Conservation (phyloP, 2,113 vertebrate genomes). For the Gallinago undulata region DNA sequence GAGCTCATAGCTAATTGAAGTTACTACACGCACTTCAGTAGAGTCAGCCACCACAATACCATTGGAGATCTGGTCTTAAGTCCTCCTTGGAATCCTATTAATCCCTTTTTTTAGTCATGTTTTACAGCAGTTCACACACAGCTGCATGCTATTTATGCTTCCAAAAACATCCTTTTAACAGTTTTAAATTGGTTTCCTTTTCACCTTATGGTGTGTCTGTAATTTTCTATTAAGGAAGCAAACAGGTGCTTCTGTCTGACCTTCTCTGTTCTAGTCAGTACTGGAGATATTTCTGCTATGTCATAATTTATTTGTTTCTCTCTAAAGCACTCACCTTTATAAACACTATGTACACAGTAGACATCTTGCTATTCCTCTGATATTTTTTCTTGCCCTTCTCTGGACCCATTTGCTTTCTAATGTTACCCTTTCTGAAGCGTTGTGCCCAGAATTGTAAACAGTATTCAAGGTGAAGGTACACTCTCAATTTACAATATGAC, state of each 20-base stretch:
- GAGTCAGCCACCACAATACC: not conserved
- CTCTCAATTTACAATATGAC: not conserved
- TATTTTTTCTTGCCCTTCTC: slow-evolving; percentile 4
- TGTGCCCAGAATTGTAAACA: not conserved
- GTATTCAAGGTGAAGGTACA: not conserved
- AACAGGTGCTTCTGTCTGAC: not conserved
- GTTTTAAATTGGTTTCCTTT: not conserved
- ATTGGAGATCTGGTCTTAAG: not conserved
- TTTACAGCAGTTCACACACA: not conserved
- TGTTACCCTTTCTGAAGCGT: not conserved
- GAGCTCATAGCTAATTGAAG: not conserved
- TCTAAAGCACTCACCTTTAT: slow-evolving; percentile 9
- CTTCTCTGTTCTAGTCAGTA: not conserved
- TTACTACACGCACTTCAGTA: not conserved
- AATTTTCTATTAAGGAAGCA: not conserved
- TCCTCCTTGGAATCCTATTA: not conserved
- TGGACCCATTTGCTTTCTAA: not conserved
- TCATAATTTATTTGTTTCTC: slow-evolving; percentile 15
- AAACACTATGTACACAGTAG: not conserved
- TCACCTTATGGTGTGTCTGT: not conserved
- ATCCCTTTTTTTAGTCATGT: not conserved
- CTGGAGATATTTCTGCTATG: not conserved
- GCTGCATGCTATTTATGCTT: not conserved
- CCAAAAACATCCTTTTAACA: not conserved
- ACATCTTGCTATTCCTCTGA: not conserved